Evolutionary conservation across 2,888 invertebrate genomes (phyloP).

Genomic region (Pyrochroa serraticornis): DNA sequence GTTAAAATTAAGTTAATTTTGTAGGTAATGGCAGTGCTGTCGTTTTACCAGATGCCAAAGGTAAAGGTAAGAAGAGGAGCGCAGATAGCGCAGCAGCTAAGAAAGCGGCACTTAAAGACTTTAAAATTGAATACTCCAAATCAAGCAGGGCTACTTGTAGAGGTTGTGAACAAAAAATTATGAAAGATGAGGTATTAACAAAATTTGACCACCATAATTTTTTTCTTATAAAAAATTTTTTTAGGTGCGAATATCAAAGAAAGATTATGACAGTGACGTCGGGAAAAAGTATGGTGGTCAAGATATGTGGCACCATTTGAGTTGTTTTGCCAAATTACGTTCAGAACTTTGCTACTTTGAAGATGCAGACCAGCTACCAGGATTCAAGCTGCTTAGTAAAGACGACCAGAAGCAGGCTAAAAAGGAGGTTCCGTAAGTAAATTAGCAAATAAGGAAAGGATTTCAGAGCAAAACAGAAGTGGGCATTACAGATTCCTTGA

Average conservation of each 20-base stretch:
- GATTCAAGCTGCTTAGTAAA: slow-evolving; percentile 70
- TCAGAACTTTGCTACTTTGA: slow-evolving; percentile 76
- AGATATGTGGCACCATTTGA: slow-evolving; percentile 89
- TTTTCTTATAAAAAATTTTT: slow-evolving; percentile 5
- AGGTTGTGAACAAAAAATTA: slow-evolving; percentile 85
- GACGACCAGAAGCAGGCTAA: slow-evolving; percentile 74
- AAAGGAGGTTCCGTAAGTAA: slow-evolving; percentile 68
- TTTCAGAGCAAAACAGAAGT: too few species aligned
- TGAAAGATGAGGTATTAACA: slow-evolving; percentile 67
- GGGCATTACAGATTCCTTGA: too few species aligned
- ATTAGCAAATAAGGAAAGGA: too few species aligned
- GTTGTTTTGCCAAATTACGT: slow-evolving; percentile 83
- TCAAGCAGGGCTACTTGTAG: slow-evolving; percentile 80
- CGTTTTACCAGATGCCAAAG: slow-evolving; percentile 60
- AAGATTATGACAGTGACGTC: slow-evolving; percentile 81
- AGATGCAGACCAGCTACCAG: slow-evolving; percentile 76
- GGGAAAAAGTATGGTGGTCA: slow-evolving; percentile 83
- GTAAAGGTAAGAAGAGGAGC: slow-evolving; percentile 58
- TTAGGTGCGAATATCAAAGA: slow-evolving; percentile 77
- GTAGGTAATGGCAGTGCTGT: slow-evolving; percentile 52
- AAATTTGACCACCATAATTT: slow-evolving; percentile 1
- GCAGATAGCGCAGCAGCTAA: slow-evolving; percentile 44
- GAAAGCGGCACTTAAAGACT: slow-evolving; percentile 67
- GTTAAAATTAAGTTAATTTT: neutral
- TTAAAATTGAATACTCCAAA: slow-evolving; percentile 83